Evolutionary conservation across 2,797 vertebrate species (phyloP), one percentile per base, ranked within the genome.

Genomic region (Poeciliopsis gracilis): DNA sequence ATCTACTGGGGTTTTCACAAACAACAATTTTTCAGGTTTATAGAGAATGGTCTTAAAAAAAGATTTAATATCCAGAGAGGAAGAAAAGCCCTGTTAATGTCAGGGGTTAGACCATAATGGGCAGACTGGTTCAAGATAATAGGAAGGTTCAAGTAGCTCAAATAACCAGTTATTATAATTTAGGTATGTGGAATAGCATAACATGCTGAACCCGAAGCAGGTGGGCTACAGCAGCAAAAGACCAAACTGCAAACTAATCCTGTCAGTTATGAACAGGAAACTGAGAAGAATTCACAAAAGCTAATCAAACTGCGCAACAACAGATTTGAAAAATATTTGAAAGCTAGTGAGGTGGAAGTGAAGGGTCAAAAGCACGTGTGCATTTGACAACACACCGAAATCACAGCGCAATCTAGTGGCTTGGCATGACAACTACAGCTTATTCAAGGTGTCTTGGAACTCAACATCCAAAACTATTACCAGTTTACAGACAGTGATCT

Each of bases 161-260:
- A 63, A 33, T 63, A 63, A 63, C 59, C 59, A 63, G 28, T 63
- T 33, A 33, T 61, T 61, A 63, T 63, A 63, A 18, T 63, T 61
- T 28, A 63, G 28, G 59, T 33, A 61, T 61, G 30, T 9, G 30
- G 59, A 63, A 63, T 36, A 63, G 15, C 59, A 61, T 18, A 30
- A 61, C 59, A 18, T 11, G 30, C 13, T 33, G 18, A 63, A 36
- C 5, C 16, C 3, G 7, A 63, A 63, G 59, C 59, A 63, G 59
- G 18, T 33, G 30, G 59, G 30, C 59, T 63, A 16, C 2, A 36
- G 30, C 59, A 63, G 59, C 30, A 63, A 63, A 63, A 63, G 30
- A 36, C 57, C 30, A 63, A 28, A 61, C 59, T 15, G 15, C 15
- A 11, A 33, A 61, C 6, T 33, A 33, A 61, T 61, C 15, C 28